phyloP scores from a whole-genome alignment of 2,888 invertebrate species.

The Zelleria hepariella region DNA sequence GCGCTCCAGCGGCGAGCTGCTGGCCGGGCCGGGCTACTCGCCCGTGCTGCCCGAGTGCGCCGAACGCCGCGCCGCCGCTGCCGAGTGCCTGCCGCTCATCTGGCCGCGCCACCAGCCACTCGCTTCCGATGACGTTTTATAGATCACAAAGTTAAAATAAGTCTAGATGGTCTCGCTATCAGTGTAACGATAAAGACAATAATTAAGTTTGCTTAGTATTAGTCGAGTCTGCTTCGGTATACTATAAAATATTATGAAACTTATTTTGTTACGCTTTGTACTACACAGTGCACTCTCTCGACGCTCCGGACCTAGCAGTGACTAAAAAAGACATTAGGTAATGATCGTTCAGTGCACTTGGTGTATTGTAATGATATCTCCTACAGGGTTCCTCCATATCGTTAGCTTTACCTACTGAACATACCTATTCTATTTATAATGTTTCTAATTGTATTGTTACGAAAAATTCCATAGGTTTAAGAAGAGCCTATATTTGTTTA shows the following conservation, averaged over 20 bases:
- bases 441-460: neutral
- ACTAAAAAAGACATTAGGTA: constrained; percentile 15
- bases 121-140: constrained; percentile 46
- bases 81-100: constrained; percentile 67
- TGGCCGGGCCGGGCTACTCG: constrained; percentile 33
- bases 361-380: constrained; percentile 48
- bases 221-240: neutral
- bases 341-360: constrained; percentile 28
- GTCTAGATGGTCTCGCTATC: neutral
- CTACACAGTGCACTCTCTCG: constrained; percentile 41
- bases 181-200: constrained; percentile 9
- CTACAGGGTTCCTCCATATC: constrained; percentile 72
- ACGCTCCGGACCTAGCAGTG: constrained; percentile 49
- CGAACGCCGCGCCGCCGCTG: constrained; percentile 39
- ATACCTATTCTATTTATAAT: neutral
- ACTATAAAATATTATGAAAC: neutral
- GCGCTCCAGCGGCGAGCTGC: constrained; percentile 64
- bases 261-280: constrained; percentile 2
- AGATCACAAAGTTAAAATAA: constrained; percentile 31
- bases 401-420: constrained; percentile 67
- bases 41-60: constrained; percentile 36
- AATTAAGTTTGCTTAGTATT: neutral
- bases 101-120: constrained; percentile 59
- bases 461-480: neutral
- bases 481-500: neutral